These are phyloP conservation scores for Apodemus sylvaticus DNA, from an alignment of 2,113 vertebrate genomes.

Conservation along the genomic window DNA sequence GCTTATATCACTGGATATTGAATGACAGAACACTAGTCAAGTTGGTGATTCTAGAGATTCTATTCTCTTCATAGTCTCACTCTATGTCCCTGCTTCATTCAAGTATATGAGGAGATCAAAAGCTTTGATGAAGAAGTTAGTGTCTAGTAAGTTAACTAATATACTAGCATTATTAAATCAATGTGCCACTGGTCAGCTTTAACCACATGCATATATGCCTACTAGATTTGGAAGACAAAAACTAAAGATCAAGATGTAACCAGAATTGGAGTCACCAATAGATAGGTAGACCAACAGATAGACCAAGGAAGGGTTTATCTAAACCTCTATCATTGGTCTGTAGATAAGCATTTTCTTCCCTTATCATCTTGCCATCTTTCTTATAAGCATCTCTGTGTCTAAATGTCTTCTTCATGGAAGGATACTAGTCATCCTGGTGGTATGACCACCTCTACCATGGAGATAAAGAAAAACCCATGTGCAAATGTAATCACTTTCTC, in stretches of 20 bases:
- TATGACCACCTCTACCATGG: not conserved
- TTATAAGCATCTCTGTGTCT: fast-evolving
- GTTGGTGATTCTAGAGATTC: not conserved
- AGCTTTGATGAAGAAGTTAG: not conserved
- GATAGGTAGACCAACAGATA: no score
- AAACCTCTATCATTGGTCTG: not conserved
- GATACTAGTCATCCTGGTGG: not conserved
- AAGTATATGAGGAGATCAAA: not conserved
- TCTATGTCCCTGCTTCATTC: fast-evolving
- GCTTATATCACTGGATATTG: not conserved
- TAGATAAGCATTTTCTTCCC: not conserved
- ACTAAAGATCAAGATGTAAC: not conserved
- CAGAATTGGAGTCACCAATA: not conserved
- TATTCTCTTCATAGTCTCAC: not conserved
- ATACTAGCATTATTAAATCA: not conserved
- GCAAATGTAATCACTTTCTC: not conserved
- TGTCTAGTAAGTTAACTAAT: not conserved
- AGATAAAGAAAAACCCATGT: not conserved
- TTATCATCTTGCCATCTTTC: not conserved
- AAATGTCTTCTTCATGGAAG: not conserved
- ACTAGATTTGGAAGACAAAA: not conserved
- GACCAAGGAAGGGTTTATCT: not conserved
- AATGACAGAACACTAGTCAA: not conserved
- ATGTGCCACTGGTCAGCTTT: not conserved
- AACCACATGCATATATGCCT: not conserved